phyloP scores from a whole-genome alignment of 2,797 vertebrate species.

The Basileuterus tristriatus region DNA sequence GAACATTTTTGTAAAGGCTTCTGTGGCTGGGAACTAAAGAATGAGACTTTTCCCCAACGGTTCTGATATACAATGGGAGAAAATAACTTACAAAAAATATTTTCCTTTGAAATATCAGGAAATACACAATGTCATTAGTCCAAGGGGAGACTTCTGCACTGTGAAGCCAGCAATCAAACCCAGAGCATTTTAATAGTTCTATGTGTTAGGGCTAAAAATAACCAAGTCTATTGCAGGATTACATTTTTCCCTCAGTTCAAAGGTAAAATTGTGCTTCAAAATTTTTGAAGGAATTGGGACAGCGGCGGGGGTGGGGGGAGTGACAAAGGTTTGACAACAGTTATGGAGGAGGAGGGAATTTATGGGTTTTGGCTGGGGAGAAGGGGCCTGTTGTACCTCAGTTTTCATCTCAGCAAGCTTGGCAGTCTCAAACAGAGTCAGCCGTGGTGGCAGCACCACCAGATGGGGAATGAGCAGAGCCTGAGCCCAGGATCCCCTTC shows the following conservation, averaged over 20 bases:
- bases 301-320: fast-evolving
- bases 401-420: background rate
- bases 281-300: background rate
- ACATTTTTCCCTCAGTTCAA: conserved; percentile 22
- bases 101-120: conserved; percentile 8
- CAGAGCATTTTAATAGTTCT: background rate
- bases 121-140: conserved; percentile 17
- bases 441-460: background rate
- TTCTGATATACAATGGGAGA: background rate
- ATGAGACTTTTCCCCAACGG: background rate
- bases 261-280: conserved; percentile 77
- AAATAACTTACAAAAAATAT: conserved; percentile 8
- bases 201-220: conserved; percentile 66
- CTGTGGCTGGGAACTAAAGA: background rate
- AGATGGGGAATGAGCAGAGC: background rate
- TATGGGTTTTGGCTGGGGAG: background rate
- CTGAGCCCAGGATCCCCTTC: background rate
- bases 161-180: background rate
- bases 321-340: background rate
- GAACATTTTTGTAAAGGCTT: conserved; percentile 16
- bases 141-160: background rate
- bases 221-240: conserved; percentile 45
- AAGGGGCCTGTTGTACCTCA: background rate
- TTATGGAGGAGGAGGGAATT: background rate
- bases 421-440: background rate